Conservation (phyloP, 1,140 invertebrate species). For the Littorina saxatilis region DNA sequence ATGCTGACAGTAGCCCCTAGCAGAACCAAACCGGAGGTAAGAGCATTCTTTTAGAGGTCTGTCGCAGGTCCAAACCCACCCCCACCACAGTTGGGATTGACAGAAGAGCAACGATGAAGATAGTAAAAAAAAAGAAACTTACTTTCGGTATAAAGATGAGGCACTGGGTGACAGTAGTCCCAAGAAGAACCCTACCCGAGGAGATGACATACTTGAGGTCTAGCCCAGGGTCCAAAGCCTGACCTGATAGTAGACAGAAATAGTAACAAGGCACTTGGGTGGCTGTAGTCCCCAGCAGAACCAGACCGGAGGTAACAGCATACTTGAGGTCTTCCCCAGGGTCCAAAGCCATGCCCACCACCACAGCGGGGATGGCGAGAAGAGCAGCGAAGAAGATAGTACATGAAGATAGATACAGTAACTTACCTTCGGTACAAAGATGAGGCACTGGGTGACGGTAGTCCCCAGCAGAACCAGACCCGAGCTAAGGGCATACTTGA, state of each 20-base stretch:
- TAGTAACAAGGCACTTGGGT: too few relatives aligned
- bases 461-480: constrained; percentile 42
- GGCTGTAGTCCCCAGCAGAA: constrained; percentile 39
- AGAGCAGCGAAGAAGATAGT: constrained; percentile 81
- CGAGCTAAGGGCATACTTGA: constrained; percentile 37
- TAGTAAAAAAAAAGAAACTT: too few relatives aligned
- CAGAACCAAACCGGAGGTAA: constrained; percentile 39
- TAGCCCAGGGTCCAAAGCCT: constrained; percentile 74
- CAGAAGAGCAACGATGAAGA: constrained; percentile 87
- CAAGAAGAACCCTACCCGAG: constrained; percentile 40
- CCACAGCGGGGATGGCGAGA: constrained; percentile 95
- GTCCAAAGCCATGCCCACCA: constrained; percentile 88
- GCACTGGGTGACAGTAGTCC: not conserved
- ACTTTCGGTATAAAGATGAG: too few relatives aligned
- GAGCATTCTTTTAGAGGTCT: constrained; percentile 38
- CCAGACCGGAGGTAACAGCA: constrained; percentile 34
- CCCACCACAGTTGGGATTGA: constrained; percentile 94
- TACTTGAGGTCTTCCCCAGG: constrained; percentile 37
- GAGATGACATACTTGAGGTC: constrained; percentile 40
- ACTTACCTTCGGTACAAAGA: not conserved
- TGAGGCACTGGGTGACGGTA: constrained; percentile 6
- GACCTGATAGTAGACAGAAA: too few relatives aligned
- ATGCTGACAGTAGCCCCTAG: constrained; percentile 17
- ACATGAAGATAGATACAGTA: too few relatives aligned
- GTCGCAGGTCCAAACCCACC: constrained; percentile 80